Evolutionary conservation across 2,888 invertebrate genomes (phyloP).

Genomic region (Drosophila falleni): DNA sequence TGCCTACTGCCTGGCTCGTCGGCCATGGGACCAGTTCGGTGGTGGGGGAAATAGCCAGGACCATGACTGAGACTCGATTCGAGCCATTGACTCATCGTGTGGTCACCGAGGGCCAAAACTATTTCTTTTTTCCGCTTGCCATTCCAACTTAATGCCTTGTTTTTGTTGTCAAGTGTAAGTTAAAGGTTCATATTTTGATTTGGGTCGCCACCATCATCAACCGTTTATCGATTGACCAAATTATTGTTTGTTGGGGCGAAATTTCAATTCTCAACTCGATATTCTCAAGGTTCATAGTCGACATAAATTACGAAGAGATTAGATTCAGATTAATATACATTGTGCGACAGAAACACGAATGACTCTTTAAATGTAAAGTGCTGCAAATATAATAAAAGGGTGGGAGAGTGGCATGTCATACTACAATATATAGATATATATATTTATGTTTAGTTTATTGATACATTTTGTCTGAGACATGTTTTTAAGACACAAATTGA

Average conservation of each 20-base stretch:
- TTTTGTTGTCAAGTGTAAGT: slow-evolving; percentile 35
- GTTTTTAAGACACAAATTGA: too few species aligned
- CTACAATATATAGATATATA: not conserved
- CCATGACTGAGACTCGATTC: slow-evolving; percentile 52
- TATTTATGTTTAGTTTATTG: too few species aligned
- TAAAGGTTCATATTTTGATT: slow-evolving; percentile 29
- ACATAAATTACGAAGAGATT: slow-evolving; percentile 56
- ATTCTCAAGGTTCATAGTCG: slow-evolving; percentile 10
- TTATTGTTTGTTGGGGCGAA: slow-evolving; percentile 45
- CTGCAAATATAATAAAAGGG: not conserved
- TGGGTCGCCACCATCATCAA: slow-evolving; percentile 39
- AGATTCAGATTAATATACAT: slow-evolving; percentile 34
- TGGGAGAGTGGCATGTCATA: not conserved
- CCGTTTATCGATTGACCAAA: slow-evolving; percentile 68
- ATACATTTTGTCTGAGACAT: too few species aligned
- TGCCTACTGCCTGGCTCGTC: slow-evolving; percentile 34
- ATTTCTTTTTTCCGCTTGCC: slow-evolving; percentile 30
- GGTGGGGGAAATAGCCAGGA: slow-evolving; percentile 10
- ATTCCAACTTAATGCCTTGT: slow-evolving; percentile 55
- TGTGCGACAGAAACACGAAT: slow-evolving; percentile 1
- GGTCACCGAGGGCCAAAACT: slow-evolving; percentile 50
- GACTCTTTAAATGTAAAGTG: not conserved
- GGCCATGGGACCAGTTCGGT: slow-evolving; percentile 14
- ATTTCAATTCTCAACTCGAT: slow-evolving; percentile 4
- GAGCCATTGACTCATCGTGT: slow-evolving; percentile 61